phyloP scores from a whole-genome alignment of 2,797 vertebrate species.

The Meriones psammophilus region DNA sequence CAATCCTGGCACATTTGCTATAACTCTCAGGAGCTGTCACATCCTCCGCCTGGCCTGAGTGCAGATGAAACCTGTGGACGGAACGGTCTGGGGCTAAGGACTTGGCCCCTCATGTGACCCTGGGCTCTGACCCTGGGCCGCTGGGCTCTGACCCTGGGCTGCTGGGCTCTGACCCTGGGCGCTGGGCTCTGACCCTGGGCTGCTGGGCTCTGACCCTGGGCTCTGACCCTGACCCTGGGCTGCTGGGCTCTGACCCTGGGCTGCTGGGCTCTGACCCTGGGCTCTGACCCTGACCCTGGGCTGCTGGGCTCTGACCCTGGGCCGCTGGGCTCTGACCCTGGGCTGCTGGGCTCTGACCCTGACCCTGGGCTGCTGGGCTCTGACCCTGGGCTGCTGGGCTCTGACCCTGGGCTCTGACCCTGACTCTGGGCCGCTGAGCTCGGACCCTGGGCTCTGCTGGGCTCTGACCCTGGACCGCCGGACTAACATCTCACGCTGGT shows the following conservation, averaged over 20 bases:
- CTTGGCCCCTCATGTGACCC: neutral
- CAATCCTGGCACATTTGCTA: fast-evolving
- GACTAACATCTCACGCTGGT: fast-evolving
- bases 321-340: too few relatives aligned
- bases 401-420: neutral
- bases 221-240: neutral
- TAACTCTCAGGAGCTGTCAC: neutral
- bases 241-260: too few relatives aligned
- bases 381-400: too few relatives aligned
- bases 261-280: too few relatives aligned
- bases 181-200: too few relatives aligned
- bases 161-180: neutral
- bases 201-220: too few relatives aligned
- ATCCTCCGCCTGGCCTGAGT: neutral
- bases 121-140: neutral
- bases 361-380: neutral
- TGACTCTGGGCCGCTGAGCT: too few relatives aligned
- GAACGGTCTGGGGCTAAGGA: neutral
- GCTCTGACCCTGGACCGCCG: neutral
- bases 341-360: too few relatives aligned
- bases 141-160: too few relatives aligned
- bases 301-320: too few relatives aligned
- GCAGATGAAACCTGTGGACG: neutral
- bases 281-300: neutral
- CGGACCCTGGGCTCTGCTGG: too few relatives aligned